These are phyloP conservation scores for Andrena chrysosceles DNA, from an alignment of 2,888 invertebrate genomes.

Conservation along the genomic window DNA sequence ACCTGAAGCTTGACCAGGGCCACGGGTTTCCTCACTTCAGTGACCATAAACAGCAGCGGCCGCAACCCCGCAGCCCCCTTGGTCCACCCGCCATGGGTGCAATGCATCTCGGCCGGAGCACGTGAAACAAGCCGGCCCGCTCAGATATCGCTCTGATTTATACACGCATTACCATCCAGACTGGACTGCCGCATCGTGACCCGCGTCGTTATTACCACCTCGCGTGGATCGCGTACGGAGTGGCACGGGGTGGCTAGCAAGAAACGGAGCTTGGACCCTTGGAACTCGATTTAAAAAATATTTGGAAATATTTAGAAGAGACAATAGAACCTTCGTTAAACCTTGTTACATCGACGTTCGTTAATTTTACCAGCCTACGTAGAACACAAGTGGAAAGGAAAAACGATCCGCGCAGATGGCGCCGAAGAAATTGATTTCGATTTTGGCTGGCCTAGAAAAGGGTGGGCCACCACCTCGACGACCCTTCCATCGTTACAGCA, in stretches of 20 bases:
- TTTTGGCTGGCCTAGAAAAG: slow-evolving; percentile 28
- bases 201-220: slow-evolving; percentile 62
- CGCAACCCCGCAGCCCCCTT: slow-evolving; percentile 16
- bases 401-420: slow-evolving; percentile 8
- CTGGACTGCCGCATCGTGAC: slow-evolving; percentile 63
- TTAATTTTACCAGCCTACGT: background rate
- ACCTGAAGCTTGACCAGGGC: slow-evolving; percentile 36
- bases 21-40: slow-evolving; percentile 58
- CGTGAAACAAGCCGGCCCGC: slow-evolving; percentile 67
- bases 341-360: background rate
- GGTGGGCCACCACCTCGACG: background rate
- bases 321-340: no score
- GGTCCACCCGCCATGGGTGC: slow-evolving; percentile 43
- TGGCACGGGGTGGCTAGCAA: background rate
- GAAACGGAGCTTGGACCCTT: no score
- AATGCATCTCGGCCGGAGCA: slow-evolving; percentile 71
- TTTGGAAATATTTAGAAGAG: no score
- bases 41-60: slow-evolving; percentile 65
- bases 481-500: background rate
- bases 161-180: slow-evolving; percentile 74
- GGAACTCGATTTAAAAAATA: no score
- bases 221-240: slow-evolving; percentile 29
- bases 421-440: slow-evolving; percentile 55
- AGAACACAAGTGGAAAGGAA: background rate
- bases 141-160: slow-evolving; percentile 76